Evolutionary conservation across 2,113 vertebrate genomes (phyloP).

Genomic region (Elaphurus davidianus): DNA sequence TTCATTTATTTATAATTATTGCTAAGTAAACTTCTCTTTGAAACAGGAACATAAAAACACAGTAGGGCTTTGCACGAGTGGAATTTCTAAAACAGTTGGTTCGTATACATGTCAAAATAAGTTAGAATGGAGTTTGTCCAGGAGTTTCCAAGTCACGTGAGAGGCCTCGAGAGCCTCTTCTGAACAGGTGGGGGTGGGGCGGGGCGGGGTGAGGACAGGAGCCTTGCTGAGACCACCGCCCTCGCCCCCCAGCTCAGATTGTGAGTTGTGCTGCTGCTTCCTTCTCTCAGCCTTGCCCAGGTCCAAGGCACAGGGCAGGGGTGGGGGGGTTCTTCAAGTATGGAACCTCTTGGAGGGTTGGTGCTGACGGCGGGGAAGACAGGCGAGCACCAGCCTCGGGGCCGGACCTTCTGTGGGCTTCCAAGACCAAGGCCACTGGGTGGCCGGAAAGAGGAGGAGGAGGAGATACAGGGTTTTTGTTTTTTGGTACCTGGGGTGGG

Average conservation of each 20-base stretch:
- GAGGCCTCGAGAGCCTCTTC: slow-evolving; percentile 7
- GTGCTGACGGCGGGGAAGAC: neutral
- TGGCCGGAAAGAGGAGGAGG: neutral
- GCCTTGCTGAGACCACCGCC: slow-evolving; percentile 20
- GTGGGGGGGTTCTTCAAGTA: slow-evolving; percentile 54
- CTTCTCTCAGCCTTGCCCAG: slow-evolving; percentile 36
- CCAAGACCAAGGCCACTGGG: slow-evolving; percentile 44
- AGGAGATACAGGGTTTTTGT: slow-evolving; percentile 42
- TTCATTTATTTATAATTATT: slow-evolving; percentile 77
- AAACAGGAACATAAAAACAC: slow-evolving; percentile 72
- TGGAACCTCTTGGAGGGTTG: slow-evolving; percentile 25
- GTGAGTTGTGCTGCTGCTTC: slow-evolving; percentile 38
- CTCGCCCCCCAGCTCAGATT: neutral
- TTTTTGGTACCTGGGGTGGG: slow-evolving; percentile 69
- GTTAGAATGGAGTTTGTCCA: slow-evolving; percentile 60
- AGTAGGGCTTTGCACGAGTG: slow-evolving; percentile 76
- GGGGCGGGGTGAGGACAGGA: neutral
- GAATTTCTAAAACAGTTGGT: slow-evolving; percentile 66
- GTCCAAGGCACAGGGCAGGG: slow-evolving; percentile 59
- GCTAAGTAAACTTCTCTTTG: slow-evolving; percentile 77
- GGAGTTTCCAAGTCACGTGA: slow-evolving; percentile 31
- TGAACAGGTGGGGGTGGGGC: neutral
- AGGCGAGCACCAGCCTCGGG: neutral
- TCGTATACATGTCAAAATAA: slow-evolving; percentile 69
- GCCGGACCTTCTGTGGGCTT: slow-evolving; percentile 1